phyloP scores from a whole-genome alignment of 2,888 invertebrate genomes.

The Polymixis flavicincta region DNA sequence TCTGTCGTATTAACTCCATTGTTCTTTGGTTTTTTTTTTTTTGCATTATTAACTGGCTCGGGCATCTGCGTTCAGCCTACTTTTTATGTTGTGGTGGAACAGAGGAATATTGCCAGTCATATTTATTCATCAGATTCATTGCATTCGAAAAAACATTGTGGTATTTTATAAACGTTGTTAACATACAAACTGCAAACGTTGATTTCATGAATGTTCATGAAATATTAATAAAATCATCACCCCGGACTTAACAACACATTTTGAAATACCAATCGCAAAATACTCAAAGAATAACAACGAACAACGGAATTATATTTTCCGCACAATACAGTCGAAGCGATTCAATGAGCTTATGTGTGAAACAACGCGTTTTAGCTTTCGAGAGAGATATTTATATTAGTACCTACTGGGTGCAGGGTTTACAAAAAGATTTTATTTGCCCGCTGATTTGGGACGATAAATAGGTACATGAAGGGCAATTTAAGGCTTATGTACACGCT shows the following conservation, averaged over 20 bases:
- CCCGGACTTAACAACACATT: background rate
- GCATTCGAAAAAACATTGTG: constrained; percentile 16
- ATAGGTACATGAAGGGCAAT: background rate
- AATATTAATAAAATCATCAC: constrained; percentile 18
- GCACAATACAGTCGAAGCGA: constrained; percentile 52
- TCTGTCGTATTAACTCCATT: constrained; percentile 1
- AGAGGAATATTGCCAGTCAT: constrained; percentile 14
- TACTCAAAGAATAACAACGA: constrained; percentile 45
- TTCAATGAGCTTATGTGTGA: constrained; percentile 61
- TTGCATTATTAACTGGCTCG: constrained; percentile 6
- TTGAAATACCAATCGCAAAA: constrained; percentile 15
- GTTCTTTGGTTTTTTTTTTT: constrained; percentile 9
- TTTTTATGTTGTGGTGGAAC: constrained; percentile 33
- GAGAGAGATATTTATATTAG: constrained; percentile 45
- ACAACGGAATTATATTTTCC: constrained; percentile 59
- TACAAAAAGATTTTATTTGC: constrained; percentile 39
- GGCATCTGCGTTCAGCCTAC: constrained; percentile 10
- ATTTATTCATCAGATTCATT: constrained; percentile 13
- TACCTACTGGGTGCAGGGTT: constrained; percentile 45
- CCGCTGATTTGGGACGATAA: background rate
- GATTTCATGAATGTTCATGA: constrained; percentile 10
- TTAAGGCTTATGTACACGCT: too few relatives aligned
- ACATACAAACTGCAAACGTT: background rate
- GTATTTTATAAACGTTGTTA: constrained; percentile 8
- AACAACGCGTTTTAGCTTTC: constrained; percentile 65